Base-by-base conservation (phyloP, 2,113 vertebrate species). In the Manacus vitellinus region DNA sequence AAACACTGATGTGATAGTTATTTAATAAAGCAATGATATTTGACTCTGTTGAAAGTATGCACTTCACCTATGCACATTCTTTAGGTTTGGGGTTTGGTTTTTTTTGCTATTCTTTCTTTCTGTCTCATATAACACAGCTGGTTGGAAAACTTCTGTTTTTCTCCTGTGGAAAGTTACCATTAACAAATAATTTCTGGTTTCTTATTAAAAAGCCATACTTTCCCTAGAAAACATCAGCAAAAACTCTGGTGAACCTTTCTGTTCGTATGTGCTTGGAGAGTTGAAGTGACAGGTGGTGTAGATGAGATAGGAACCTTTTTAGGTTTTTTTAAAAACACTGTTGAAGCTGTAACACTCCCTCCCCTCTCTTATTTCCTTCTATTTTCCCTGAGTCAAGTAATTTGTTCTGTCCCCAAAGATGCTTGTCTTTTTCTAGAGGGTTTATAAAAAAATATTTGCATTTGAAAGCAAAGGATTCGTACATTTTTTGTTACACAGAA, bases 131-230 rank as follows among this genome's bases (percentile, higher is more conserved):
- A 30, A 56, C 79, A 28, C 14, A 82, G 7, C 13, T 72, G 15
- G 25, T 41, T 75, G 44, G 74, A 90, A 89, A 94, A 79, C 62
- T 81, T 59, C 14, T 43, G 7, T 12, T 80, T 94, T 82, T 43
- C 30, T 79, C 35, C 31, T 30, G 8, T 79, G 63, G 58, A 90
- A 76, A 88, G 22, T 30, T 25, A 20, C 14, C 24, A 55, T 87
- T 67, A 88, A 76, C 44, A 58, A 72, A 65, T 84, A 70, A 88
- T 85, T 90, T 77, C 41, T 76, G 85, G 8, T 58, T 92, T 33
- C 63, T 86, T 76, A 73, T 27, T 61, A 58, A 80, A 56, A 93
- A 58, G 8, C 67, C 12, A 30, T 82, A 37, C 24, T 72, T 93
- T 56, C 46, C 75, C 14, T 43, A 30, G 49, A 74, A 93, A 95